Conservation (phyloP, 2,797 vertebrate species). For the Enteromius mattozi region DNA sequence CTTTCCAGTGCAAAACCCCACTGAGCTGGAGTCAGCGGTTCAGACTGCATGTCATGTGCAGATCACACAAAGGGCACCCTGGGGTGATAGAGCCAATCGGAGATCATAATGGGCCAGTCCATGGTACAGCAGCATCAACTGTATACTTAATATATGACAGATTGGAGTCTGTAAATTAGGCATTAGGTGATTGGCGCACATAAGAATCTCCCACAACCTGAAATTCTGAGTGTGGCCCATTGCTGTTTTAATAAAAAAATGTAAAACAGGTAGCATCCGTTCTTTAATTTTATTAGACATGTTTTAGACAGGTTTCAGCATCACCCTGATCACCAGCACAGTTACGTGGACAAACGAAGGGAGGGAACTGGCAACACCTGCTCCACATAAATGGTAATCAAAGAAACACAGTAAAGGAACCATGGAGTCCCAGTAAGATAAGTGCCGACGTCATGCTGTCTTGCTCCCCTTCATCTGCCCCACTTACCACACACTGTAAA, state of each 20-base stretch:
- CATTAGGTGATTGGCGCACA: not conserved
- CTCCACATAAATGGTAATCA: conserved; percentile 25
- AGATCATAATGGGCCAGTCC: conserved; percentile 25
- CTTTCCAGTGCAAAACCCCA: conserved; percentile 78
- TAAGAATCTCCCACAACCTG: not conserved
- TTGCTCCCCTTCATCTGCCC: conserved; percentile 23
- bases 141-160: not conserved
- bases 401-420: conserved; percentile 22
- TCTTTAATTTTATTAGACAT: not conserved
- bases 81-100: conserved; percentile 23
- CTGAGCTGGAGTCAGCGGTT: conserved; percentile 72
- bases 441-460: conserved; percentile 23
- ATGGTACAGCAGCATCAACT: conserved; percentile 48
- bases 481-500: conserved; percentile 18
- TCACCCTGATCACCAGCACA: not conserved
- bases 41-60: conserved; percentile 40
- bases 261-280: not conserved
- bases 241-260: not conserved
- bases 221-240: not conserved
- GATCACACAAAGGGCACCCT: conserved; percentile 40
- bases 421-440: conserved; percentile 25
- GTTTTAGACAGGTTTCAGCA: not conserved
- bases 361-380: conserved; percentile 20
- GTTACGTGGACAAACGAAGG: not conserved
- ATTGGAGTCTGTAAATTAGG: not conserved